Percentiles rank a stretch among this genome's conserved stretches.
phyloP scores from a whole-genome alignment of 2,113 vertebrate species.

The Parus major region DNA sequence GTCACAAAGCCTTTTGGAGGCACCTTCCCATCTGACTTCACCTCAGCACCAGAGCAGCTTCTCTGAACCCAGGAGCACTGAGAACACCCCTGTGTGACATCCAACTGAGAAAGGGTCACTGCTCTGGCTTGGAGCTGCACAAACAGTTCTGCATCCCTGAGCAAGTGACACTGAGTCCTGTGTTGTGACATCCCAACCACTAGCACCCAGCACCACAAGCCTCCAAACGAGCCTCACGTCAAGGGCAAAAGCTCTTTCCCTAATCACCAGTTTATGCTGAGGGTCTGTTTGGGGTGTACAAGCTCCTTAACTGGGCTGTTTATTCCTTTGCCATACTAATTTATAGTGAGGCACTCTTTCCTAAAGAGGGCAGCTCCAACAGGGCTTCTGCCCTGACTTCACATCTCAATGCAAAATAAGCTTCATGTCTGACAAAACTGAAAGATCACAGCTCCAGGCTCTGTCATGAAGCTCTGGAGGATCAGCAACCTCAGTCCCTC shows the following conservation, averaged over 20 bases:
- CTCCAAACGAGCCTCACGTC: neutral
- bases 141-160: accelerated
- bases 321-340: neutral
- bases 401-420: neutral
- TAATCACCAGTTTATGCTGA: neutral
- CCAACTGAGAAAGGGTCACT: neutral
- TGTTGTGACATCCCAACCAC: accelerated
- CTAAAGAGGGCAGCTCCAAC: neutral
- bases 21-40: neutral
- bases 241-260: neutral
- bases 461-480: neutral
- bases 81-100: neutral
- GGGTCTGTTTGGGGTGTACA: neutral
- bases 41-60: neutral
- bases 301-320: neutral
- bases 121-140: neutral
- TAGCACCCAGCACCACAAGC: neutral
- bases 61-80: accelerated
- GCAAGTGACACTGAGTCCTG: accelerated
- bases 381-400: neutral
- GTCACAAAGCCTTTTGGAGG: neutral
- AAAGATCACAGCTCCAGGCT: neutral
- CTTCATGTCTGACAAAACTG: neutral
- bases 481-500: neutral
- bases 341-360: neutral